Conservation (phyloP, 2,113 vertebrate genomes). For the Semicossyphus pulcher region DNA sequence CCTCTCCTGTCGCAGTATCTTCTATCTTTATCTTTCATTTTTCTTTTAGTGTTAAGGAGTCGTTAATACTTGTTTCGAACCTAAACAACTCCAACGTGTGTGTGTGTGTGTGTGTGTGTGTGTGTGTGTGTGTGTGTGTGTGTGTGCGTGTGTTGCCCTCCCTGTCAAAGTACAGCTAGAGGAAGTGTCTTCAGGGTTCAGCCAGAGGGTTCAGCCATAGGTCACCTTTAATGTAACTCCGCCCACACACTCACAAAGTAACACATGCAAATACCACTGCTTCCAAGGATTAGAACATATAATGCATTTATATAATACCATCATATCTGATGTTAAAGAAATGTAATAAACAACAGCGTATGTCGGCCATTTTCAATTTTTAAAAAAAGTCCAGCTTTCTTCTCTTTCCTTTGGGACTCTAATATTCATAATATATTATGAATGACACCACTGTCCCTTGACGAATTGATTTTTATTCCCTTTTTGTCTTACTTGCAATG, state of each 20-base stretch:
- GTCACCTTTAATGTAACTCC: constrained; percentile 52
- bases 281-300: background rate
- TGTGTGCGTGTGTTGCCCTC: background rate
- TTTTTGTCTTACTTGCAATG: too few species aligned
- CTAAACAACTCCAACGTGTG: too few species aligned
- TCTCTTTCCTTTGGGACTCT: too few species aligned
- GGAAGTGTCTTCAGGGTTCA: constrained; percentile 32
- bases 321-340: too few species aligned
- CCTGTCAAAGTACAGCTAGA: constrained; percentile 24
- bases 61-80: constrained; percentile 35
- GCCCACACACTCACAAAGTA: background rate
- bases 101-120: constrained; percentile 32
- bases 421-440: too few species aligned
- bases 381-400: too few species aligned
- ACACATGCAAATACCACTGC: background rate
- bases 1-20: background rate
- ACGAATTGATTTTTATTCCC: too few species aligned
- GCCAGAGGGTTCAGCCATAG: constrained; percentile 60
- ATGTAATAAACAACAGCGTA: too few species aligned
- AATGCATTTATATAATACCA: too few species aligned
- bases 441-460: too few species aligned
- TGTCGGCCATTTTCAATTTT: too few species aligned
- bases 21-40: background rate
- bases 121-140: constrained; percentile 23
- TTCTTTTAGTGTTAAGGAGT: constrained; percentile 17